A percentile compares a stretch with the other conserved stretches of the same genome.
These are phyloP conservation scores for Bellardia pandia DNA, from an alignment of 2,888 invertebrate genomes.

Conservation along the genomic window DNA sequence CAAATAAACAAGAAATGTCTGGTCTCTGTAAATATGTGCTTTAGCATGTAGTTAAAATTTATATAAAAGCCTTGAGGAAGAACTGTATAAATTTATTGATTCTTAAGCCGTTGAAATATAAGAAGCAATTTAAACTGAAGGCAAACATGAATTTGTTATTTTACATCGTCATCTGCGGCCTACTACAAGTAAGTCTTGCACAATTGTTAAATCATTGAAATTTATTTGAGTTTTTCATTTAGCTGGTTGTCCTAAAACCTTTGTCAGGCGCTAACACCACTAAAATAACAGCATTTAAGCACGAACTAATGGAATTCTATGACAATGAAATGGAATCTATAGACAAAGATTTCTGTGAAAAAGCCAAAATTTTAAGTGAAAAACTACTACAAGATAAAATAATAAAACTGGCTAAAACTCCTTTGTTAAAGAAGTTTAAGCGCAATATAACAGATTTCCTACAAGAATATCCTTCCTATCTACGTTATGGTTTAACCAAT, in stretches of 20 bases:
- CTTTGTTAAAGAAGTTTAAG: neutral
- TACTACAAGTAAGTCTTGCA: conserved; percentile 1
- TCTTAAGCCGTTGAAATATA: too few relatives aligned
- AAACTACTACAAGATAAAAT: neutral
- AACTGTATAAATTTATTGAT: too few relatives aligned
- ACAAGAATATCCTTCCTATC: neutral
- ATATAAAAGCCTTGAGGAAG: too few relatives aligned
- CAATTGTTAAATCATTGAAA: neutral
- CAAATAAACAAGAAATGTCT: too few relatives aligned
- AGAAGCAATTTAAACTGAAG: too few relatives aligned
- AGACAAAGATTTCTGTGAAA: neutral
- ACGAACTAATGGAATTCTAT: neutral
- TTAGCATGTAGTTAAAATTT: too few relatives aligned
- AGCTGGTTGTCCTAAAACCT: neutral
- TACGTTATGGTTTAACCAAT: neutral
- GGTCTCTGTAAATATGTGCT: too few relatives aligned
- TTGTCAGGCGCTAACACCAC: neutral
- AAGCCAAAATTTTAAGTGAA: conserved; percentile 12
- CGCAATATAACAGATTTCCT: neutral
- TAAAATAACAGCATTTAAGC: neutral
- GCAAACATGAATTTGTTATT: neutral
- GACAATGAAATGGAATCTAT: neutral
- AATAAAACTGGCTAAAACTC: neutral
- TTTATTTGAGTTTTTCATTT: neutral
- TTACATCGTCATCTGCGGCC: neutral